phyloP scores from a whole-genome alignment of 2,888 invertebrate species.

The Hypolimnas misippus region DNA sequence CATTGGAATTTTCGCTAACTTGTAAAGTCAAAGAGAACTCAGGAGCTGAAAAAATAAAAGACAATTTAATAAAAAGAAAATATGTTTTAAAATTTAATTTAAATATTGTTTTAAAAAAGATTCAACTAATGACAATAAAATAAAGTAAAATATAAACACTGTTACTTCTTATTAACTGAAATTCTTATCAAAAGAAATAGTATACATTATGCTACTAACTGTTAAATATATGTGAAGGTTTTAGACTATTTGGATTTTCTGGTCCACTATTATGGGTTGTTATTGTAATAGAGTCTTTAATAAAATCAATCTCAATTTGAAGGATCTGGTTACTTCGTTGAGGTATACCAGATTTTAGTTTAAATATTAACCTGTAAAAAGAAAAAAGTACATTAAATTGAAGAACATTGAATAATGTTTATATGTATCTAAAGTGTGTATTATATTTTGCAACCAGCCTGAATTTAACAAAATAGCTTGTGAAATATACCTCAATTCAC shows the following conservation, averaged over 20 bases:
- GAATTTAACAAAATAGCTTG: too few relatives aligned
- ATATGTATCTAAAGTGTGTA: too few relatives aligned
- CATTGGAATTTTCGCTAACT: slow-evolving; percentile 3
- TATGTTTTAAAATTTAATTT: neutral
- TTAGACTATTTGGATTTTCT: slow-evolving; percentile 13
- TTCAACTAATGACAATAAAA: too few relatives aligned
- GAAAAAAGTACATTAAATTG: neutral
- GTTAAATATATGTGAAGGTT: slow-evolving; percentile 13
- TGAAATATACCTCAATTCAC: too few relatives aligned
- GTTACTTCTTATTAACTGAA: too few relatives aligned
- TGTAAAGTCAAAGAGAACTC: slow-evolving; percentile 7
- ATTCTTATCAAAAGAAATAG: too few relatives aligned
- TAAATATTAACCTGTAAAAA: slow-evolving; percentile 19
- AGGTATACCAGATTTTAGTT: slow-evolving; percentile 8
- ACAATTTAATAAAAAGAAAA: neutral
- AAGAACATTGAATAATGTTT: too few relatives aligned
- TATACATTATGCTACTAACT: too few relatives aligned
- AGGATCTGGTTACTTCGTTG: neutral
- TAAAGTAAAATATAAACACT: too few relatives aligned
- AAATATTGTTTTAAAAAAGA: neutral
- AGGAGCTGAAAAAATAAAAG: neutral
- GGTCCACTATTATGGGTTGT: slow-evolving; percentile 9
- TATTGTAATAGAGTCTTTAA: neutral
- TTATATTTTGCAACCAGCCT: too few relatives aligned
- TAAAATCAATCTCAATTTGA: slow-evolving; percentile 18